Percentiles rank a stretch among this genome's conserved stretches.
phyloP scores from a whole-genome alignment of 2,888 invertebrate species.

The Cantharis flavilabris region DNA sequence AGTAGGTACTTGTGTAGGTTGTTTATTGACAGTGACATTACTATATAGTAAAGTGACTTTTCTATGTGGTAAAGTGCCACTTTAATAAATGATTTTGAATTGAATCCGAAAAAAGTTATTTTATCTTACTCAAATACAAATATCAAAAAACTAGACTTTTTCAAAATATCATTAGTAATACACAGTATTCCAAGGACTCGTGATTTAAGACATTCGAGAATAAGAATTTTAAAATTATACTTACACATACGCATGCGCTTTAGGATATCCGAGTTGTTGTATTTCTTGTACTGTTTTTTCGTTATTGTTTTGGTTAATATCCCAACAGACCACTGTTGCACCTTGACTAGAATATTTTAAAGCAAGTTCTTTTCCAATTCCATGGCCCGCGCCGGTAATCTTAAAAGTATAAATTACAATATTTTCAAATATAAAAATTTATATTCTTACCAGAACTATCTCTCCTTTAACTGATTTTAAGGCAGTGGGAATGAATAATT shows the following conservation, averaged over 20 bases:
- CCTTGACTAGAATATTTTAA: conserved; percentile 73
- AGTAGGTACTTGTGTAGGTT: no score
- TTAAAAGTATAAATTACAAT: conserved; percentile 44
- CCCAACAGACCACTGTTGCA: conserved; percentile 75
- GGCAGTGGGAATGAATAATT: conserved; percentile 23
- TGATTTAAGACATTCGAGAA: no score
- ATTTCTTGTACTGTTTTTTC: conserved; percentile 68
- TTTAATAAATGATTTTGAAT: no score
- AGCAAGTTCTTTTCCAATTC: conserved; percentile 80
- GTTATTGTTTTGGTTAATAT: conserved; percentile 73
- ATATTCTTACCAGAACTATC: conserved; percentile 71
- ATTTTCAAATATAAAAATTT: not conserved
- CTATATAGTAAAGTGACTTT: no score
- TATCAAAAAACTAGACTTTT: no score
- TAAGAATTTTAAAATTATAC: not conserved
- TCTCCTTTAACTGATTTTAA: conserved; percentile 66
- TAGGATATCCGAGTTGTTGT: conserved; percentile 56
- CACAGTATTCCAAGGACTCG: no score
- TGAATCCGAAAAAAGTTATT: no score
- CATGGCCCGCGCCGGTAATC: conserved; percentile 87
- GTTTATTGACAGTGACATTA: no score
- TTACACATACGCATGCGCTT: conserved; percentile 52
- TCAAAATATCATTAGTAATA: no score
- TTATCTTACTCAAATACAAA: no score
- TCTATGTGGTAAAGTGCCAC: no score